phyloP scores from a whole-genome alignment of 2,888 invertebrate species.

The Scaptomyza caliginosa region DNA sequence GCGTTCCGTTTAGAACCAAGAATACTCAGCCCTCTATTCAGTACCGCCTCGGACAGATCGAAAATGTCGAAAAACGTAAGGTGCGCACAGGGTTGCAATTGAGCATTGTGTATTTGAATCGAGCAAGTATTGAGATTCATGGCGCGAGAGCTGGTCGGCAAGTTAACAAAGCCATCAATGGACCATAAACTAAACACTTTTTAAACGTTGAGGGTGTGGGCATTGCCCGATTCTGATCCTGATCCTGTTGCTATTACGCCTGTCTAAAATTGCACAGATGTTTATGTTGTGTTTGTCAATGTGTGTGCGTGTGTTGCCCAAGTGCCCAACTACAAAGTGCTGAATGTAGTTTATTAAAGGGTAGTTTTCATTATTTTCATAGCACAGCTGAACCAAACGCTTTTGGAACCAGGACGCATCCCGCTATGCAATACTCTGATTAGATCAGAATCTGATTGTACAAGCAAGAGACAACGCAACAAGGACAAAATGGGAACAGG shows the following conservation, averaged over 20 bases:
- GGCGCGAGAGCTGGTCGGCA: constrained; percentile 63
- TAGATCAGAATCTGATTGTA: constrained; percentile 75
- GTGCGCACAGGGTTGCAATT: constrained; percentile 64
- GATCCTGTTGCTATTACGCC: constrained; percentile 26
- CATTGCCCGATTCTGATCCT: constrained; percentile 30
- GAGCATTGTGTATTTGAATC: constrained; percentile 20
- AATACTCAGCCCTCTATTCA: constrained; percentile 22
- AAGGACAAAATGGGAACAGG: constrained; percentile 55
- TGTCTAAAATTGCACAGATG: constrained; percentile 79
- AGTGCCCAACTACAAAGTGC: constrained; percentile 34
- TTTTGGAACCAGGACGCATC: constrained; percentile 62
- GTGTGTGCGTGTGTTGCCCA: constrained; percentile 5
- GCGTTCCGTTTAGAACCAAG: neutral
- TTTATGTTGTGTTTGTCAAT: constrained; percentile 36
- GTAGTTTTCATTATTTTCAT: constrained; percentile 83
- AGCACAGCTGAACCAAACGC: constrained; percentile 67
- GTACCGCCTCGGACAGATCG: constrained; percentile 79
- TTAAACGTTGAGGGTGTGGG: constrained; percentile 68
- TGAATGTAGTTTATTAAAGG: constrained; percentile 77
- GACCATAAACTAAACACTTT: constrained; percentile 83
- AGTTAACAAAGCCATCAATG: constrained; percentile 84
- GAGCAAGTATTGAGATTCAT: constrained; percentile 49
- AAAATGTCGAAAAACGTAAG: constrained; percentile 82
- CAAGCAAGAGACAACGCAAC: constrained; percentile 38
- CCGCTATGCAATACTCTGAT: constrained; percentile 71